A percentile compares a stretch with the other conserved stretches of the same genome.
Conservation (phyloP, 2,797 vertebrate genomes). For the Ptychadena robeensis region DNA sequence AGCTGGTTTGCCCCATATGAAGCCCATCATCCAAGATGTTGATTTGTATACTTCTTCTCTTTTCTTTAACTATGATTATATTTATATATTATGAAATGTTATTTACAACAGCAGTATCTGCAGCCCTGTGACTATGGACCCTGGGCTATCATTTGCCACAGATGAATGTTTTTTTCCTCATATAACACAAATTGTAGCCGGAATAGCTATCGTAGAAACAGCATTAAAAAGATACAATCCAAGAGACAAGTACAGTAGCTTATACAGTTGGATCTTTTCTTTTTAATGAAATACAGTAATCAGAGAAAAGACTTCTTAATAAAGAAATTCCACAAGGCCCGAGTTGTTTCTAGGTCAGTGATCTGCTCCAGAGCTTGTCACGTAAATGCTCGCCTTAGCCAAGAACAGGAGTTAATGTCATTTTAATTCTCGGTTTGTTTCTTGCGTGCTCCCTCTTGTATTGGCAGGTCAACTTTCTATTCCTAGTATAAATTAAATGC, state of each 20-base stretch:
- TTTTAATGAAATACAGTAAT: neutral
- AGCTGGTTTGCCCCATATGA: too few relatives aligned
- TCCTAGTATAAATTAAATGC: conserved; percentile 28
- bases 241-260: neutral
- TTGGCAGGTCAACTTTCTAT: conserved; percentile 34
- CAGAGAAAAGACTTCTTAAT: neutral
- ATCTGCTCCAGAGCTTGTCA: neutral
- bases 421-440: neutral
- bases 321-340: neutral
- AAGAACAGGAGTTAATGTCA: neutral
- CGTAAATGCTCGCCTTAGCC: neutral
- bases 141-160: too few relatives aligned
- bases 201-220: neutral
- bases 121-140: too few relatives aligned
- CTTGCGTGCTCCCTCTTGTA: neutral
- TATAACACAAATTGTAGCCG: neutral
- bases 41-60: too few relatives aligned
- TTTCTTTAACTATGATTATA: too few relatives aligned
- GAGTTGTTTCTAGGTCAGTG: neutral
- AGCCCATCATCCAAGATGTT: too few relatives aligned
- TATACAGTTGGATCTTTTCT: too few relatives aligned
- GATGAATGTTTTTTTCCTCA: neutral
- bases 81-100: too few relatives aligned
- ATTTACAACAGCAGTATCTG: too few relatives aligned
- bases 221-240: neutral